Evolutionary conservation across 2,113 vertebrate species (phyloP), one percentile per base, ranked within the genome.

Genomic region (Heterocephalus glaber): DNA sequence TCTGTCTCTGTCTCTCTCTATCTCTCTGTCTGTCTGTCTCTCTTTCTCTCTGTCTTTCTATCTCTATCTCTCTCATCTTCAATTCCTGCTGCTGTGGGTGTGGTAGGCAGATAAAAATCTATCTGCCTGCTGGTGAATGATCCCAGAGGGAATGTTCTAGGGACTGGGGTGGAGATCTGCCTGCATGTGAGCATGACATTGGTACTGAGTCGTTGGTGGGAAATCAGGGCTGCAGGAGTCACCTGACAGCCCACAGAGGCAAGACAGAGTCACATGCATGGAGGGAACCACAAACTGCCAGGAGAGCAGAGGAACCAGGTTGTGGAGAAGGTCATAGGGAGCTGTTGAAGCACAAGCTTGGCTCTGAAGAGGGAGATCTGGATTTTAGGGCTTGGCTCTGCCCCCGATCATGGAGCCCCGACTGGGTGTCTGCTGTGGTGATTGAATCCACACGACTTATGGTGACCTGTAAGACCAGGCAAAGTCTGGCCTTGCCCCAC

Each of bases 71-170:
- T 47, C 58, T 56, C 52, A 35, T 1, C 72, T 26, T 38, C 44
- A 60, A 5, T 92, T 96, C 94, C 96, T 87, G 63, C 89, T 92
- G 88, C 76, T 54, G 17, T 77, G 91, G 72, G 89, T 80, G 68
- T 92, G 86, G 49, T 16, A 44, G 44, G 52, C 58, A 72, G 95
- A 97, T 97, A 88, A 93, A 97, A 94, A 93, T 96, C 95, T 52
- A 96, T 35, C 56, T 95, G 93, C 96, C 95, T 63, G 28, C 82
- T 63, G 74, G 60, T 74, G 52, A 56, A 47, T 80, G 77, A 85
- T 38, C 95, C 89, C 47, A 47, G 79, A 94, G 80, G 95, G 68
- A 38, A 2, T 90, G 93, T 97, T 28, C 24, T 1, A 33, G 56
- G n/a, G 89, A 20, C 33, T 1, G 47, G 28, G 38, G 79, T 38